Evolutionary conservation across 2,113 vertebrate genomes (phyloP), one percentile per base, ranked within the genome.

Genomic region (Macrotis lagotis): DNA sequence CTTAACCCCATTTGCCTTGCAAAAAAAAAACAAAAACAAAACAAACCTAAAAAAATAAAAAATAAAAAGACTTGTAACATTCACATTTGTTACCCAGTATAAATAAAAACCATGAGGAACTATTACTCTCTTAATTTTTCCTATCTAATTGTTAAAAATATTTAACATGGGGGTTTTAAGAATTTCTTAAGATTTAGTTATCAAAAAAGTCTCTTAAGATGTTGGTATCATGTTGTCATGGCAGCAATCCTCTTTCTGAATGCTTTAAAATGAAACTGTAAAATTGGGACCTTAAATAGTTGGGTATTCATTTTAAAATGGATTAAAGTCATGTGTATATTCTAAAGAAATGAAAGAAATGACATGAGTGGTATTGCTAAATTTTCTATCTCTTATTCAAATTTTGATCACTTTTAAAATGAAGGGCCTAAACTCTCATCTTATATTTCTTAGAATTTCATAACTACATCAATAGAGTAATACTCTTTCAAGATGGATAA

Each of bases 221-320:
- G 19, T 74, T 48, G 0, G 90, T 91, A 31, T 93, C 94, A 47
- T 88, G 95, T 97, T 97, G 97, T 93, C 95, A 97, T 96, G 95
- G 97, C 88, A 96, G 95, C 95, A 91, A n/a, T 89, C 90, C 74
- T 31, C 11, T 37, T 66, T 66, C 55, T 47, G 31, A 10, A 22
- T 50, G 31, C 91, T 96, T 94, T 95, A 95, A 95, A 95, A 55
- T 97, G 91, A 55, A 97, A 93, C 52, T 92, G 83, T 96, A 8
- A 91, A 96, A 94, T 89, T 93, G 93, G 94, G 74, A 92, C 96
- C 94, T 97, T 94, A 93, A 97, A 97, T 97, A 95, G 92, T 91
- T 95, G 95, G 0, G 83, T 96, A 12, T 91, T 95, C 92, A 94
- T 96, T 93, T 96, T 97, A 93, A 95, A 90, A 37, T 94, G 8